phyloP scores from a whole-genome alignment of 2,888 invertebrate genomes.

The Protonemura montana region DNA sequence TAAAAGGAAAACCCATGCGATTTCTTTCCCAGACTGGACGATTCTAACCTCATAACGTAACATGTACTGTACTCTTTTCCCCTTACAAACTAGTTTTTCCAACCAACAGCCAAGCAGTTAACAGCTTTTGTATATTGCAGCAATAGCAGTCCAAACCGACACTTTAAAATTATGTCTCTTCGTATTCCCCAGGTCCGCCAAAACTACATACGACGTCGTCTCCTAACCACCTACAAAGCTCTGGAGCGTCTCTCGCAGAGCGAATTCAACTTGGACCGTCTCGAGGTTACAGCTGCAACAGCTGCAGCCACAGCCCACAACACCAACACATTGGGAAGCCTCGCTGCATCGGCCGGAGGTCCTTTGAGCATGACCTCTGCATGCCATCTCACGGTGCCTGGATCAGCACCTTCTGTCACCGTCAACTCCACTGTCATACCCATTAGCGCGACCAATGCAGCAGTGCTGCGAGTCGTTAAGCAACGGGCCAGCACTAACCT shows the following conservation, averaged over 20 bases:
- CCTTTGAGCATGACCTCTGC: conserved; percentile 41
- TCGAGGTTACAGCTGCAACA: conserved; percentile 69
- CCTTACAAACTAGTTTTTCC: no score
- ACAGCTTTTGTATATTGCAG: no score
- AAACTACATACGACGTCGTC: conserved; percentile 78
- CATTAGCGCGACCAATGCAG: conserved; percentile 57
- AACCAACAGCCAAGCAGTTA: no score
- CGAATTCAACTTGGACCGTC: conserved; percentile 81
- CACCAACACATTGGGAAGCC: conserved; percentile 41
- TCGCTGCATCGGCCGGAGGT: conserved; percentile 39
- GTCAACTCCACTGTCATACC: conserved; percentile 48
- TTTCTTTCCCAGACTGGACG: not conserved
- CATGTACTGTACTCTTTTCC: no score
- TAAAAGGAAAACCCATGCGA: not conserved
- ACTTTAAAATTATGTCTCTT: no score
- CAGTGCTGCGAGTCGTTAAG: conserved; percentile 59
- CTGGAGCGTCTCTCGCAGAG: conserved; percentile 82
- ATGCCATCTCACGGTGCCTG: conserved; percentile 47
- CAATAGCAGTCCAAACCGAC: no score
- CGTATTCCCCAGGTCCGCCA: conserved; percentile 70
- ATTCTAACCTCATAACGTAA: no score
- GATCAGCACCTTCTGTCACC: conserved; percentile 53
- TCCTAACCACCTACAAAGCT: conserved; percentile 82
- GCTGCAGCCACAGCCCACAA: conserved; percentile 57
- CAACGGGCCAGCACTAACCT: conserved; percentile 61